Conservation (phyloP, 2,797 vertebrate species). For the Nyctalus aviator region DNA sequence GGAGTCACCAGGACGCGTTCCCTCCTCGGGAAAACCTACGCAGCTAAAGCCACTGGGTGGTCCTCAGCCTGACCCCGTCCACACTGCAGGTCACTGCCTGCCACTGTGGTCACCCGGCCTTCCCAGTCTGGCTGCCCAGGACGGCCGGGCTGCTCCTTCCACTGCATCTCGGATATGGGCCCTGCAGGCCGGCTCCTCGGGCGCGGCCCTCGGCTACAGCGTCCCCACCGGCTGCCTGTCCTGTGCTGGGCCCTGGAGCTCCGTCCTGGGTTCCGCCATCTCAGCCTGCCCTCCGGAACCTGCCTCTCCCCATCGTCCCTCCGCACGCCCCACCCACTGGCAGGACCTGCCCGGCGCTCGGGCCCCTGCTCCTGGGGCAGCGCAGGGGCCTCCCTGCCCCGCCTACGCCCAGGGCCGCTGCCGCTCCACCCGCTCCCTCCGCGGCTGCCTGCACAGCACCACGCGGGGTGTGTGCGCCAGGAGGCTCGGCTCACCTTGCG, state of each 20-base stretch:
- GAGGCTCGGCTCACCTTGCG: constrained; percentile 90
- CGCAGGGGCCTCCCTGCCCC: neutral
- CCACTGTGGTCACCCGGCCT: rapidly evolving
- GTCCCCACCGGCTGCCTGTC: rapidly evolving
- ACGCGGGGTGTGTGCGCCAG: rapidly evolving
- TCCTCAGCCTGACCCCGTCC: too few species aligned
- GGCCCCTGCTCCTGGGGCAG: rapidly evolving
- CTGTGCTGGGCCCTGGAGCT: too few species aligned
- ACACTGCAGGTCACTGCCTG: neutral
- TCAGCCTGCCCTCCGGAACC: rapidly evolving
- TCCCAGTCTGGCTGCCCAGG: neutral
- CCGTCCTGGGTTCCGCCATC: too few species aligned
- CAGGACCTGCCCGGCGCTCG: neutral
- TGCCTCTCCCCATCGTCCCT: too few species aligned
- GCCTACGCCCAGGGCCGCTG: neutral
- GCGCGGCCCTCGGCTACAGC: rapidly evolving
- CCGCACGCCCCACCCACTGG: neutral
- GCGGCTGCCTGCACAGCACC: rapidly evolving
- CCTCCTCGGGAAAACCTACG: neutral
- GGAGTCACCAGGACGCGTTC: neutral
- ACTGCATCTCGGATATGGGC: rapidly evolving
- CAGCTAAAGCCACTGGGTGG: neutral
- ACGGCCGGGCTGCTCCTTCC: neutral
- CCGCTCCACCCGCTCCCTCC: neutral
- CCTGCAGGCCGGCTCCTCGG: neutral